Evolutionary conservation across 1,140 invertebrate genomes (phyloP).

Genomic region (Drosophila takahashii): DNA sequence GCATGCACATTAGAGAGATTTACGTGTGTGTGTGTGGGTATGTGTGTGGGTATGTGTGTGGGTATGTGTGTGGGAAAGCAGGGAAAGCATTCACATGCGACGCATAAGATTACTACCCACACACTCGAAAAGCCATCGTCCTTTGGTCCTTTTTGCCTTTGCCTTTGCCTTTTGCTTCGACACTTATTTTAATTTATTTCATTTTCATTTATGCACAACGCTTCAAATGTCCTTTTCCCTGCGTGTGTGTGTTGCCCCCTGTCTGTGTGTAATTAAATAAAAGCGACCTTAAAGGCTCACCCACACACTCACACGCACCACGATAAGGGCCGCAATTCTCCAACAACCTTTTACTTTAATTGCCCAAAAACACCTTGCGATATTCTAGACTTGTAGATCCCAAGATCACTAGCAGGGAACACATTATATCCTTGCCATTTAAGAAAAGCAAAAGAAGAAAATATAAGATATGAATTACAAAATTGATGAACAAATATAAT

Average conservation of each 20-base stretch:
- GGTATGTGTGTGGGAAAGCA: slow-evolving; percentile 42
- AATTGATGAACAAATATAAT: no score
- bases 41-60: slow-evolving; percentile 15
- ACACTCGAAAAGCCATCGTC: slow-evolving; percentile 33
- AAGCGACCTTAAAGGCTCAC: slow-evolving; percentile 54
- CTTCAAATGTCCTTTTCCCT: slow-evolving; percentile 65
- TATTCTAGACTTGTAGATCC: neutral
- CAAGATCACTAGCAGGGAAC: neutral
- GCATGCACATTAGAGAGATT: slow-evolving; percentile 75
- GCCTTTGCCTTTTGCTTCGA: slow-evolving; percentile 68
- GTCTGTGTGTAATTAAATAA: slow-evolving; percentile 74
- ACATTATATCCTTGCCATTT: neutral
- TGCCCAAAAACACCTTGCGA: slow-evolving; percentile 24
- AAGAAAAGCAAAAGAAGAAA: neutral
- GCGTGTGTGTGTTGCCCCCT: slow-evolving; percentile 1
- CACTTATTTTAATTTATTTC: slow-evolving; percentile 83
- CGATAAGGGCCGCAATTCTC: slow-evolving; percentile 2
- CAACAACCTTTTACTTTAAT: slow-evolving; percentile 66
- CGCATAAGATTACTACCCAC: slow-evolving; percentile 46
- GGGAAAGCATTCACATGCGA: slow-evolving; percentile 60
- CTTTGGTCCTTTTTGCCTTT: slow-evolving; percentile 67
- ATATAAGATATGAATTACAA: no score
- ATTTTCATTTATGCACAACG: slow-evolving; percentile 73
- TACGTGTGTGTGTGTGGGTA: slow-evolving; percentile 15
- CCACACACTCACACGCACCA: slow-evolving; percentile 15